Conservation (phyloP, 2,113 vertebrate genomes). For the Vulpes vulpes region DNA sequence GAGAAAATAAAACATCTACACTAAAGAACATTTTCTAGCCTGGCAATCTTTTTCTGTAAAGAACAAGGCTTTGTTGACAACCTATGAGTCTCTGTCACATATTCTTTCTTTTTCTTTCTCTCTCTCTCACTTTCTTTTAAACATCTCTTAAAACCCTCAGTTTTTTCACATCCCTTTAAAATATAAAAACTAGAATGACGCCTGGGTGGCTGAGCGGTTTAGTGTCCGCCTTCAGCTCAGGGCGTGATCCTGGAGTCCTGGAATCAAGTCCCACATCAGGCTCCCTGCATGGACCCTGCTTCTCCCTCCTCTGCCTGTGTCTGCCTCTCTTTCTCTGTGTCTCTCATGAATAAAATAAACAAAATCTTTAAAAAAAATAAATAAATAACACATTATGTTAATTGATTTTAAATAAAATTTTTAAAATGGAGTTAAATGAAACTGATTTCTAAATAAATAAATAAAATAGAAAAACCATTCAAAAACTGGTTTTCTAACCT, state of each 20-base stretch:
- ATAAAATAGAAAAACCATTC: background rate
- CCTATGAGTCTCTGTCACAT: background rate
- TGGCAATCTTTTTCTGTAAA: constrained; percentile 25
- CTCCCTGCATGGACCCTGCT: too few species aligned
- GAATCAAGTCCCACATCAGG: too few species aligned
- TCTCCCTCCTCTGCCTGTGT: too few species aligned
- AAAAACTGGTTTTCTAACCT: background rate
- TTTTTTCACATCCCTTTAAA: background rate
- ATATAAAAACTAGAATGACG: background rate
- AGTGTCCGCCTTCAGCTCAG: too few species aligned
- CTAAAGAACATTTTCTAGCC: background rate
- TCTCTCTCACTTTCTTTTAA: background rate
- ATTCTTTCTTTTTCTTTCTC: background rate
- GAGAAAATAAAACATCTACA: background rate
- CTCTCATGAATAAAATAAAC: too few species aligned
- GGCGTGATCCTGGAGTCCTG: too few species aligned
- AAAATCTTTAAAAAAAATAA: too few species aligned
- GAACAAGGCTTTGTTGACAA: background rate
- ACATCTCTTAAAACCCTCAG: background rate
- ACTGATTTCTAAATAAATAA: background rate
- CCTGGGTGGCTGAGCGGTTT: too few species aligned
- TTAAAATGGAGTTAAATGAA: background rate
- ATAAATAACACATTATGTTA: background rate
- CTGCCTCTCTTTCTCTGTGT: too few species aligned
- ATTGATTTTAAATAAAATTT: background rate